phyloP scores from a whole-genome alignment of 1,140 invertebrate genomes.

The Lutraria rhynchaena region DNA sequence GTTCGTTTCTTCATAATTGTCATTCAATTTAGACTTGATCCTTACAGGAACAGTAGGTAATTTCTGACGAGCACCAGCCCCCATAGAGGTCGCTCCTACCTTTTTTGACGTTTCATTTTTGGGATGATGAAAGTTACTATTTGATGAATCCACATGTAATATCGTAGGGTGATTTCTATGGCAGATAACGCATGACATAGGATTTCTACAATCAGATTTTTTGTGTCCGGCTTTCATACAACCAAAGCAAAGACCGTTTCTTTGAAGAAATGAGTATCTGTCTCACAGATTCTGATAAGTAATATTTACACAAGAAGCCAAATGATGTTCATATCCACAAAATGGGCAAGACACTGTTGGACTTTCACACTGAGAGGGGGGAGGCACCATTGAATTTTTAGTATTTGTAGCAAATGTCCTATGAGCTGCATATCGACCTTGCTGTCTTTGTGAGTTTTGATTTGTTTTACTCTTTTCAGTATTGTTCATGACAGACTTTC shows the following conservation, averaged over 20 bases:
- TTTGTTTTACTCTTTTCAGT: background rate
- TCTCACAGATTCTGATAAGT: constrained; percentile 11
- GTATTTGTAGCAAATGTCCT: too few relatives aligned
- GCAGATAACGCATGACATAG: background rate
- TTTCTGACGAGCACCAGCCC: background rate
- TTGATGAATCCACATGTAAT: background rate
- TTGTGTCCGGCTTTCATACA: constrained; percentile 3
- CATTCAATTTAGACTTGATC: background rate
- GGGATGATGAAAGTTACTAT: background rate
- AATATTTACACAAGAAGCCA: background rate
- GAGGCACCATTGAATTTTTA: too few relatives aligned
- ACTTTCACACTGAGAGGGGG: too few relatives aligned
- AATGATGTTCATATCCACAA: constrained; percentile 1
- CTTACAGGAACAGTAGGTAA: constrained; percentile 18
- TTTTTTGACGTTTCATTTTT: background rate
- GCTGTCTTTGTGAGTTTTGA: background rate
- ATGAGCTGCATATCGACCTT: too few relatives aligned
- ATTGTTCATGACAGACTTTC: background rate
- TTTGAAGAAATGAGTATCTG: constrained; percentile 17
- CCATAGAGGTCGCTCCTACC: background rate
- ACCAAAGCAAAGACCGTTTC: constrained; percentile 26
- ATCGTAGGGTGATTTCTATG: background rate
- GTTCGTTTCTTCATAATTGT: background rate
- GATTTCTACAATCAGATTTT: background rate
- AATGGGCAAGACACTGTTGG: constrained; percentile 1